These are phyloP conservation scores for Diglossa brunneiventris DNA, from an alignment of 2,113 vertebrate genomes.

Conservation along the genomic window DNA sequence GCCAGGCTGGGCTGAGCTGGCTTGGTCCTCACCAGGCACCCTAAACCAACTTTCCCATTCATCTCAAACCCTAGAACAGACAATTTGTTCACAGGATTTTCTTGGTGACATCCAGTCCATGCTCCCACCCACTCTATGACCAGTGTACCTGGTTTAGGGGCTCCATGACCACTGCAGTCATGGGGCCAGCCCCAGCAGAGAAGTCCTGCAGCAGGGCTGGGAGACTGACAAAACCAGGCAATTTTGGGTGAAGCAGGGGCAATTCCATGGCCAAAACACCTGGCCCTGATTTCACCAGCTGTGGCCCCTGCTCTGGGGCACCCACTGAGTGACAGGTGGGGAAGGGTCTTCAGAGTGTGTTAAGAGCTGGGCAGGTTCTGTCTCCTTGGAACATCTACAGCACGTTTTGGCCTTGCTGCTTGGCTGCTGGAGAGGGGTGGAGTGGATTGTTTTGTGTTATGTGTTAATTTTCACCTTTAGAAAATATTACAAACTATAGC, in stretches of 20 bases:
- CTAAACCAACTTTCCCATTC: not conserved
- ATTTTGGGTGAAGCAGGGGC: not conserved
- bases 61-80: not conserved
- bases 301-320: not conserved
- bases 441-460: not conserved
- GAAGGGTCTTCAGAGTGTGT: not conserved
- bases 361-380: not conserved
- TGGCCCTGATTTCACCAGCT: rapidly evolving
- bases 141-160: not conserved
- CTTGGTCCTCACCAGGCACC: not conserved
- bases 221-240: not conserved
- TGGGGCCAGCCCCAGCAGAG: not conserved
- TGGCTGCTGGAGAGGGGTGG: not conserved
- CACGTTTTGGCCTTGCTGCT: not conserved
- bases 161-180: not conserved
- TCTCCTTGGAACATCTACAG: not conserved
- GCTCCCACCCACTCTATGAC: not conserved
- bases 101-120: not conserved
- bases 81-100: not conserved
- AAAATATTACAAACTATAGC: not conserved
- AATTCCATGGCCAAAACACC: not conserved
- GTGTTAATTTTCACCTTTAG: not conserved
- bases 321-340: not conserved
- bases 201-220: not conserved
- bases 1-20: not conserved